A percentile compares a stretch with the other conserved stretches of the same genome.
These are phyloP conservation scores for Morone saxatilis DNA, from an alignment of 2,113 vertebrate genomes.

Conservation along the genomic window DNA sequence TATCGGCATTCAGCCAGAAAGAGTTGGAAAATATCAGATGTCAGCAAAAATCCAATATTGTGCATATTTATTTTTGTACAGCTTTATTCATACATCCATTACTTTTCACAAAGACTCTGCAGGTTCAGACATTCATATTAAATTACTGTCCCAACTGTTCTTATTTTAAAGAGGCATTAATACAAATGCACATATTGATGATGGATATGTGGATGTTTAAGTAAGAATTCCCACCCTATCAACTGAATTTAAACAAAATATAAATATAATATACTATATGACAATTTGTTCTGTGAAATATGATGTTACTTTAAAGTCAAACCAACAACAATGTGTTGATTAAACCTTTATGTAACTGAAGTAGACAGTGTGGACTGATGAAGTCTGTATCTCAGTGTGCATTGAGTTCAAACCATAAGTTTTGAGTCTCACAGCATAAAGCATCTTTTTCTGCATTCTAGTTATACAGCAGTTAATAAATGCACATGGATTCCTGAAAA, in stretches of 20 bases:
- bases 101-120: background rate
- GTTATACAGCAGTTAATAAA: constrained; percentile 15
- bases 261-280: background rate
- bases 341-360: constrained; percentile 7
- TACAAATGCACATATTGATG: background rate
- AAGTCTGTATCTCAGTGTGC: background rate
- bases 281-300: background rate
- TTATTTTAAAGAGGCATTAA: background rate
- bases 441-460: background rate
- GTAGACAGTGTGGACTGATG: background rate
- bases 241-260: background rate
- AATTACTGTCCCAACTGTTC: no score
- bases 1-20: no score
- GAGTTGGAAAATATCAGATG: no score
- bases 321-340: constrained; percentile 18
- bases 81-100: background rate
- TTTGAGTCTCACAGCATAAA: background rate
- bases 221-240: background rate
- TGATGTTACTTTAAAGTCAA: constrained; percentile 18
- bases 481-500: background rate
- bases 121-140: background rate
- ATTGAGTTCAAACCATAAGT: background rate
- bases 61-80: background rate
- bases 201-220: background rate
- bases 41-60: no score